phyloP scores from a whole-genome alignment of 2,113 vertebrate genomes.

The Phaethon lepturus region DNA sequence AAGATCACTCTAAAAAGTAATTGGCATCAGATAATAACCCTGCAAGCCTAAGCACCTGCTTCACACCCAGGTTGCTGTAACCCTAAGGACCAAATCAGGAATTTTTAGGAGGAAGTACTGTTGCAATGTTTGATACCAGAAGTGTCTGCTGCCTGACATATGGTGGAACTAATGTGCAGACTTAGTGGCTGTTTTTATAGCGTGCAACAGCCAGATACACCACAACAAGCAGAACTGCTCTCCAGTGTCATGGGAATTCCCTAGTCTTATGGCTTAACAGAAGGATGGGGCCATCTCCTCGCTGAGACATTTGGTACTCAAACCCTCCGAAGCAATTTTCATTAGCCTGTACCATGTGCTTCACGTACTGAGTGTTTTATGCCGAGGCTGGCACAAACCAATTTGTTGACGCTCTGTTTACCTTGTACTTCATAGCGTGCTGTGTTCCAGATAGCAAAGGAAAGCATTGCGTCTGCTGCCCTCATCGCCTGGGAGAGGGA shows the following conservation, averaged over 20 bases:
- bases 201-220: background rate
- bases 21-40: background rate
- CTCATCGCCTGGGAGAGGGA: conserved; percentile 1
- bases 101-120: background rate
- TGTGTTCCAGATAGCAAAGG: background rate
- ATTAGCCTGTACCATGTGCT: background rate
- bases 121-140: background rate
- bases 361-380: background rate
- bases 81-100: background rate
- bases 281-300: background rate
- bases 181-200: background rate
- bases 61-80: background rate
- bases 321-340: background rate
- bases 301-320: background rate
- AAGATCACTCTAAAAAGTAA: background rate
- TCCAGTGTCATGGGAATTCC: background rate
- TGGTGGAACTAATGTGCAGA: background rate
- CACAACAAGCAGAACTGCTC: background rate
- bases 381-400: background rate
- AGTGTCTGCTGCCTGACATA: background rate
- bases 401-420: background rate
- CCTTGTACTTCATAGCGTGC: background rate
- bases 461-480: background rate
- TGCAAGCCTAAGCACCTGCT: background rate
- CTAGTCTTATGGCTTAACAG: background rate